A percentile compares a stretch with the other conserved stretches of the same genome.
These are phyloP conservation scores for Pelosia muscerda DNA, from an alignment of 2,888 invertebrate species.

Conservation along the genomic window DNA sequence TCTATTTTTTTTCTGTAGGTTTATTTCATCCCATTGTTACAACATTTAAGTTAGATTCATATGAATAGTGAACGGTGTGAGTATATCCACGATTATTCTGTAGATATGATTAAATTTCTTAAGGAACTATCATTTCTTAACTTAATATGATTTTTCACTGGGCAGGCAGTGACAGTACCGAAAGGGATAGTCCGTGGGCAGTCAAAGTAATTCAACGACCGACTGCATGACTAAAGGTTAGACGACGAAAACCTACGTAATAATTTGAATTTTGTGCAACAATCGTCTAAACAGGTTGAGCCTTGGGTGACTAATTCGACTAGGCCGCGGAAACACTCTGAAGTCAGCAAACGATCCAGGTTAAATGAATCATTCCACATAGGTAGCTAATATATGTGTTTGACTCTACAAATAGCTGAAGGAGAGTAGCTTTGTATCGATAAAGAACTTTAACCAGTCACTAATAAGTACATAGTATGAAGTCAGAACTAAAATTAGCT, in stretches of 20 bases:
- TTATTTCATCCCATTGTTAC: conserved; percentile 14
- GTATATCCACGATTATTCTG: neutral
- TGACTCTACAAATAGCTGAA: neutral
- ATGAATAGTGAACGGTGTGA: neutral
- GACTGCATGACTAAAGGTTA: neutral
- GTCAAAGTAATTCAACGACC: neutral
- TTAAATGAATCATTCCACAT: neutral
- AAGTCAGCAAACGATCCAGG: neutral
- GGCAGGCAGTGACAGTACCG: too few species aligned
- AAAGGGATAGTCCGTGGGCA: too few species aligned
- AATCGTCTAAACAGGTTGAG: neutral
- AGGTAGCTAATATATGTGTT: neutral
- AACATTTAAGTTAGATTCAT: neutral
- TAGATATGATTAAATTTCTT: neutral
- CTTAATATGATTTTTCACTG: neutral
- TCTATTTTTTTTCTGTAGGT: conserved; percentile 6
- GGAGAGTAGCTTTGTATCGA: neutral
- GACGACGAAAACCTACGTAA: neutral
- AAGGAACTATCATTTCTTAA: neutral
- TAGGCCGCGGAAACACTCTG: neutral
- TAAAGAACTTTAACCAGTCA: neutral
- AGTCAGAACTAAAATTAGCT: conserved; percentile 15
- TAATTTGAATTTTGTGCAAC: neutral
- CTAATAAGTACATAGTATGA: neutral
- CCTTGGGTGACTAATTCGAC: neutral